These are phyloP conservation scores for Paramacrobiotus metropolitanus DNA, from an alignment of 1,140 invertebrate species.

Conservation along the genomic window DNA sequence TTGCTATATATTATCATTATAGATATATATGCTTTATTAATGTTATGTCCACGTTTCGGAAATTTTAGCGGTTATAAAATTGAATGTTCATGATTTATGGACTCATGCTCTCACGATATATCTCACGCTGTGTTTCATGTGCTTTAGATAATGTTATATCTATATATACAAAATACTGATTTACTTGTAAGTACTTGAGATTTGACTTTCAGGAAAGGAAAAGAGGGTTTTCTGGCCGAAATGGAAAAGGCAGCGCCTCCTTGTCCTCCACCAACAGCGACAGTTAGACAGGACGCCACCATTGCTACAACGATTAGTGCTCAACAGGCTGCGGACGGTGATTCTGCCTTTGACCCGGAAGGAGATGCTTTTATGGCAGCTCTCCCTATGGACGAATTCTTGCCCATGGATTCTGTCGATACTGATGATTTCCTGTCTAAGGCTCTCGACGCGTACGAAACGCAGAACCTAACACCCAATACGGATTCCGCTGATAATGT, in stretches of 20 bases:
- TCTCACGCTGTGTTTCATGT: background rate
- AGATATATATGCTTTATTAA: no score
- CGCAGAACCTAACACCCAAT: no score
- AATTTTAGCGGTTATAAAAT: no score
- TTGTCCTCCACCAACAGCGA: background rate
- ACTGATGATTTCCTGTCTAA: background rate
- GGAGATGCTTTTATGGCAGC: background rate
- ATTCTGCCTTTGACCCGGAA: no score
- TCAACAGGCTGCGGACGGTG: no score
- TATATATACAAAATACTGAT: background rate
- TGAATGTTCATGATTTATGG: no score
- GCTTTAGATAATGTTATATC: background rate
- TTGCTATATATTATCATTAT: no score
- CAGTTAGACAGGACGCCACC: no score
- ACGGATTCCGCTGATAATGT: no score
- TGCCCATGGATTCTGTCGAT: background rate
- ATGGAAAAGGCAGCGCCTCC: background rate
- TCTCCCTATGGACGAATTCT: background rate
- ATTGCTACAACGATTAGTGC: no score
- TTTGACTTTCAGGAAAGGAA: background rate
- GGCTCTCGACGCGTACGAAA: background rate
- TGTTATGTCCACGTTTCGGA: no score
- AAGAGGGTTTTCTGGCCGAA: background rate
- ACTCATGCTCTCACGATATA: no score
- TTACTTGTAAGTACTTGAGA: background rate